phyloP scores from a whole-genome alignment of 2,797 vertebrate genomes.

The Crocodylus rhombifer region DNA sequence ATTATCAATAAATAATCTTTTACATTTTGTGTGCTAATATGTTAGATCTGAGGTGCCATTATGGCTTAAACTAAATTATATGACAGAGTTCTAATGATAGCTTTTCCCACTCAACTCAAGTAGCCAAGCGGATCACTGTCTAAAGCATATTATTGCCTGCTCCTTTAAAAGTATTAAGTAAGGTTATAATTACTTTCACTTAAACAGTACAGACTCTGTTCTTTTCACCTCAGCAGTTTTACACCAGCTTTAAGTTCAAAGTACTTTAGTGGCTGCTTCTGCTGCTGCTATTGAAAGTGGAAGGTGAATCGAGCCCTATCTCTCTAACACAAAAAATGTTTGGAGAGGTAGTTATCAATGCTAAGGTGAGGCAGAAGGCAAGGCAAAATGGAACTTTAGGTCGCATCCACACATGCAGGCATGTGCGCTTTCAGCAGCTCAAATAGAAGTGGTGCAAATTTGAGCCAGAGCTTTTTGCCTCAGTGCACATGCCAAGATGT shows the following conservation, averaged over 20 bases:
- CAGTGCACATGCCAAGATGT: too few relatives aligned
- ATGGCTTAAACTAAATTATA: neutral
- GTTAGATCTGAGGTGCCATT: too few relatives aligned
- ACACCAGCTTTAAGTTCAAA: neutral
- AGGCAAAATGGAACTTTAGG: too few relatives aligned
- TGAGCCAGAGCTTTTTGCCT: too few relatives aligned
- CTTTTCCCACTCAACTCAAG: neutral
- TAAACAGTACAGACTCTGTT: neutral
- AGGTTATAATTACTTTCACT: neutral
- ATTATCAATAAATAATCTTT: fast-evolving
- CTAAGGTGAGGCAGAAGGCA: too few relatives aligned
- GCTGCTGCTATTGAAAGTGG: neutral
- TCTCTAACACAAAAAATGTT: neutral
- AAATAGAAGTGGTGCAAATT: too few relatives aligned
- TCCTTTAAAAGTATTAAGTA: neutral
- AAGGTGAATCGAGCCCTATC: neutral
- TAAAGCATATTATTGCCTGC: neutral
- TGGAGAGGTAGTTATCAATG: too few relatives aligned
- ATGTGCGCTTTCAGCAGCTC: too few relatives aligned
- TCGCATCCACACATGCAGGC: too few relatives aligned
- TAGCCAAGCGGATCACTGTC: neutral
- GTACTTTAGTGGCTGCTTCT: neutral
- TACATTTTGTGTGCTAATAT: too few relatives aligned
- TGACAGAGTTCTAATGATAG: neutral
- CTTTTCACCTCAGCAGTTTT: neutral